A percentile compares a stretch with the other conserved stretches of the same genome.
Evolutionary conservation across 2,797 vertebrate species (phyloP).

Genomic region (Natrix natrix): DNA sequence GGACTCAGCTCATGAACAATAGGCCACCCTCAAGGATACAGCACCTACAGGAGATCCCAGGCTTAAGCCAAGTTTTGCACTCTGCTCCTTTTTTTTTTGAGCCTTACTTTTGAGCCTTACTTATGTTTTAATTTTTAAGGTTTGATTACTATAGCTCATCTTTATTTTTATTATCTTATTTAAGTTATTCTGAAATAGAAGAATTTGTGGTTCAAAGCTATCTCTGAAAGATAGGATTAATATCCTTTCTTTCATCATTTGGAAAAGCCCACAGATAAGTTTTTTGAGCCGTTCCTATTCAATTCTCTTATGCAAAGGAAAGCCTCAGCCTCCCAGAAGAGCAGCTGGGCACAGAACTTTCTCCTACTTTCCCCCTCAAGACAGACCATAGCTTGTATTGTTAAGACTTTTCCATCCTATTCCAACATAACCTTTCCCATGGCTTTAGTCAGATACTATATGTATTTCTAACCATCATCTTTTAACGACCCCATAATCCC

Average conservation of each 20-base stretch:
- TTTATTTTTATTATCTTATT: not conserved
- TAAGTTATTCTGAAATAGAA: not conserved
- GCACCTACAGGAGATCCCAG: not conserved
- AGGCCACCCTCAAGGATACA: not conserved
- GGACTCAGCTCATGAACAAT: not conserved
- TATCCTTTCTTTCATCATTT: not conserved
- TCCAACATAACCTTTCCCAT: conserved; percentile 13
- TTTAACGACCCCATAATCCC: no score
- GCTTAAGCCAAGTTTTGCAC: no score
- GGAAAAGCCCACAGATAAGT: not conserved
- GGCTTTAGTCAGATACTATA: conserved; percentile 9
- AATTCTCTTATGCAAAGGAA: conserved; percentile 15
- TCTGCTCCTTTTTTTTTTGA: no score
- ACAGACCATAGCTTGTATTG: conserved; percentile 1
- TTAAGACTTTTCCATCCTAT: conserved; percentile 18
- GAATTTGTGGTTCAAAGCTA: not conserved
- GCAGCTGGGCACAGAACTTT: conserved; percentile 7
- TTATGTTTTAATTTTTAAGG: not conserved
- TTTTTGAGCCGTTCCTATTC: not conserved
- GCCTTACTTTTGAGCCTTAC: not conserved
- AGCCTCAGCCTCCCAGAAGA: conserved; percentile 16
- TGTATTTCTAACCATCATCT: not conserved
- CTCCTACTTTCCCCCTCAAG: conserved; percentile 4
- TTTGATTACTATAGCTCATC: not conserved
- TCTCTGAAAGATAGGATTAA: not conserved